Evolutionary conservation across 2,797 vertebrate species (phyloP).

Genomic region (Halcyon leucocephala): DNA sequence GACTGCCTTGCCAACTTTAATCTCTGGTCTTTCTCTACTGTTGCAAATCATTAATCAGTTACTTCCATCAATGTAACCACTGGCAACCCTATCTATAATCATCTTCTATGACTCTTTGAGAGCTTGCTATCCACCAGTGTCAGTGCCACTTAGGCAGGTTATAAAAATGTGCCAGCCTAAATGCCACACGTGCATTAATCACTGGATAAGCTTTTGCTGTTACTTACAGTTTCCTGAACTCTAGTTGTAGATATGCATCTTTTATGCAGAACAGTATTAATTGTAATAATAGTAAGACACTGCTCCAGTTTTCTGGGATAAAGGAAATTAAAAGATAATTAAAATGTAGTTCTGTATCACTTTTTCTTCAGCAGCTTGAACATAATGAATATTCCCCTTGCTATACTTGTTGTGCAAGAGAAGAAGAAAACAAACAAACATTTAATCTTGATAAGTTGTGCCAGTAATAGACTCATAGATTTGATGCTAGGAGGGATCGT

Average conservation of each 20-base stretch:
- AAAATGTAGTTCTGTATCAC: neutral
- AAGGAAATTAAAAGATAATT: conserved; percentile 21
- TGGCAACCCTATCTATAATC: conserved; percentile 47
- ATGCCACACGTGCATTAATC: conserved; percentile 36
- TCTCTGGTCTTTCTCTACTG: conserved; percentile 3
- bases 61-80: conserved; percentile 41
- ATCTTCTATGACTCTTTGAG: conserved; percentile 28
- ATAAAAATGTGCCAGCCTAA: conserved; percentile 37
- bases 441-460: conserved; percentile 9
- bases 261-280: neutral
- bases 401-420: neutral
- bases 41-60: conserved; percentile 53
- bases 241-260: neutral
- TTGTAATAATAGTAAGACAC: neutral
- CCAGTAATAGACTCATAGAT: neutral
- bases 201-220: neutral
- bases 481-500: neutral
- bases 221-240: neutral
- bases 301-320: neutral
- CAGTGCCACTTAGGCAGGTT: conserved; percentile 3
- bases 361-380: neutral
- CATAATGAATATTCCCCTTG: neutral
- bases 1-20: conserved; percentile 26
- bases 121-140: conserved; percentile 7
- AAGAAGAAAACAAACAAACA: neutral